Percentiles rank a stretch among this genome's conserved stretches.
Evolutionary conservation across 2,113 vertebrate species (phyloP).

Genomic region (Clarias macrocephalus): DNA sequence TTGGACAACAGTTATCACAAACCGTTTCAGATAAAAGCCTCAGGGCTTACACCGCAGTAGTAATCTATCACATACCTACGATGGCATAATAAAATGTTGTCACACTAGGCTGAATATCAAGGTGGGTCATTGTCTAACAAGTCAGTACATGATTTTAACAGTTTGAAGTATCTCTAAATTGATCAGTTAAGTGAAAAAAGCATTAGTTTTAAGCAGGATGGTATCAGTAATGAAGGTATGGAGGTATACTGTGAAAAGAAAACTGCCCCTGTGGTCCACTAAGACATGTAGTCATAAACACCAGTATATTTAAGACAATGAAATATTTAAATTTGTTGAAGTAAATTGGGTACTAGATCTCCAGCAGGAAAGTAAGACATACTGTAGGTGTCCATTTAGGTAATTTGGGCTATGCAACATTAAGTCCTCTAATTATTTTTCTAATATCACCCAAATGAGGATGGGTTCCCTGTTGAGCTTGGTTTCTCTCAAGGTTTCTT

Average conservation of each 20-base stretch:
- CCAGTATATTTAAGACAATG: background rate
- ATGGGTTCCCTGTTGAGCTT: too few relatives aligned
- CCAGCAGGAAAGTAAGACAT: background rate
- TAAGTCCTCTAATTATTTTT: too few relatives aligned
- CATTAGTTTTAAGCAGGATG: background rate
- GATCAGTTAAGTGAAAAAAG: background rate
- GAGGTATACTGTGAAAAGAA: background rate
- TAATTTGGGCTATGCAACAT: too few relatives aligned
- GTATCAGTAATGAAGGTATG: background rate
- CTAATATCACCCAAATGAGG: too few relatives aligned
- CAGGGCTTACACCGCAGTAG: background rate
- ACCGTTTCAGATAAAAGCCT: constrained; percentile 31
- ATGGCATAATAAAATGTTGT: background rate
- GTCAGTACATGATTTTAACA: constrained; percentile 15
- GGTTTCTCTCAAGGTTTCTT: too few relatives aligned
- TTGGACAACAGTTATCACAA: constrained; percentile 4
- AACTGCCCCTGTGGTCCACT: background rate
- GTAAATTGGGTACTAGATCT: background rate
- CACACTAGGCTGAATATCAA: background rate
- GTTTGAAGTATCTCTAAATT: background rate
- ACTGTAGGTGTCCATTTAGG: too few relatives aligned
- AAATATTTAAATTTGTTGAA: background rate
- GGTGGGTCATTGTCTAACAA: background rate
- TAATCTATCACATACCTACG: constrained; percentile 1
- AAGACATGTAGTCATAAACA: background rate